These are phyloP conservation scores for Steromphala cineraria DNA, from an alignment of 2,888 invertebrate genomes.

Conservation along the genomic window DNA sequence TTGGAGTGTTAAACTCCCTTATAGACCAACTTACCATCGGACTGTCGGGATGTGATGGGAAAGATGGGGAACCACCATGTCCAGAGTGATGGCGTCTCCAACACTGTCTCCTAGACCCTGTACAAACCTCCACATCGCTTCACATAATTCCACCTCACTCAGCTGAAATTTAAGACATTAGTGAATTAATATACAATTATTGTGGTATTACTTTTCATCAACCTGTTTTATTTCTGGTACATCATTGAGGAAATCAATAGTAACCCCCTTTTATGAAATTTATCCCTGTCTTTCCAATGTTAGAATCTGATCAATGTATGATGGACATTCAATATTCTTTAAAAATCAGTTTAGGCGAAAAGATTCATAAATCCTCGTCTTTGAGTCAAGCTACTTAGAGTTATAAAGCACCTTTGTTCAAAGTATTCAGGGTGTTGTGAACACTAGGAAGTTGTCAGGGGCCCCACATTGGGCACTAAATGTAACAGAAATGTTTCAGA, in stretches of 20 bases:
- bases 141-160: slow-evolving; percentile 41
- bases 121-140: slow-evolving; percentile 55
- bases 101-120: slow-evolving; percentile 44
- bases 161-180: slow-evolving; percentile 25
- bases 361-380: too few species aligned
- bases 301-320: too few species aligned
- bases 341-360: too few species aligned
- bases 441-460: too few species aligned
- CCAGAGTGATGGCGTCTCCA: slow-evolving; percentile 43
- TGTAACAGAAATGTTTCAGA: too few species aligned
- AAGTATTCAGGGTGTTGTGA: too few species aligned
- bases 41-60: slow-evolving; percentile 46
- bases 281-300: too few species aligned
- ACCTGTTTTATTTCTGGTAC: neutral
- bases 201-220: neutral
- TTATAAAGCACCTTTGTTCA: too few species aligned
- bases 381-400: too few species aligned
- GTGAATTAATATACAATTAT: slow-evolving; percentile 1
- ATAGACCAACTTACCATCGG: slow-evolving; percentile 54
- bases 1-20: neutral
- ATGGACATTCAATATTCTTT: too few species aligned
- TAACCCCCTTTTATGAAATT: too few species aligned
- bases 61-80: slow-evolving; percentile 48
- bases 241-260: neutral
- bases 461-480: too few species aligned